Percentiles rank a stretch among this genome's conserved stretches.
Conservation (phyloP, 2,888 invertebrate species). For the Mongoloraphidia duomilia region DNA sequence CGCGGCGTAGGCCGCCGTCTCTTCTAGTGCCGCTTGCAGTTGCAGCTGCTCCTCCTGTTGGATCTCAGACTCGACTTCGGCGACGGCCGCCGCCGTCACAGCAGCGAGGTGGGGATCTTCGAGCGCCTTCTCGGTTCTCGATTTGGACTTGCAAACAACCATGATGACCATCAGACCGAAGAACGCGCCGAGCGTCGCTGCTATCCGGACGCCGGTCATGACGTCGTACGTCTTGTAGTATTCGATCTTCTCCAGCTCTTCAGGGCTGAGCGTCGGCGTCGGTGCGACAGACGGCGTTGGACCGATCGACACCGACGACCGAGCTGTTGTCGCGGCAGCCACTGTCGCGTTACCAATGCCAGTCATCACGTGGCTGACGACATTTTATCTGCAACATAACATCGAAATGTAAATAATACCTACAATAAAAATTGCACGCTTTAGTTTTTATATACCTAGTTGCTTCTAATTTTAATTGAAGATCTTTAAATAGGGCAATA, state of each 20-base stretch:
- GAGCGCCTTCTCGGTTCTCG: conserved; percentile 57
- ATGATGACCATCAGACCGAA: conserved; percentile 84
- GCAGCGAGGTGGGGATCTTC: conserved; percentile 71
- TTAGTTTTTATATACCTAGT: too few species aligned
- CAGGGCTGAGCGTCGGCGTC: conserved; percentile 33
- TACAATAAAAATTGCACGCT: too few species aligned
- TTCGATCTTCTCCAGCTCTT: conserved; percentile 59
- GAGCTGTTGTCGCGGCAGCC: too few species aligned
- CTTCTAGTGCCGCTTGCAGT: conserved; percentile 58
- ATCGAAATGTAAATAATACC: too few species aligned
- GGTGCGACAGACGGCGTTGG: conserved; percentile 13
- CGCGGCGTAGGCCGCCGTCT: conserved; percentile 40
- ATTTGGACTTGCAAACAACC: conserved; percentile 80
- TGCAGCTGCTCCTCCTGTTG: conserved; percentile 56
- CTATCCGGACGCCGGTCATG: conserved; percentile 86
- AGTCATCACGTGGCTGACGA: too few species aligned
- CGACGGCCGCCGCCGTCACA: conserved; percentile 55
- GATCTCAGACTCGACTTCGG: conserved; percentile 49
- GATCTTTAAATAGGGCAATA: too few species aligned
- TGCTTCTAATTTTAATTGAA: too few species aligned
- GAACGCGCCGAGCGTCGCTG: conserved; percentile 80
- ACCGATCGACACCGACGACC: too few species aligned
- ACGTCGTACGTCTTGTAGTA: conserved; percentile 86
- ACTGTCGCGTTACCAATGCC: too few species aligned
- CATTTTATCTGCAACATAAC: too few species aligned